Conservation (phyloP, 2,113 vertebrate species). For the Pungitius pungitius region DNA sequence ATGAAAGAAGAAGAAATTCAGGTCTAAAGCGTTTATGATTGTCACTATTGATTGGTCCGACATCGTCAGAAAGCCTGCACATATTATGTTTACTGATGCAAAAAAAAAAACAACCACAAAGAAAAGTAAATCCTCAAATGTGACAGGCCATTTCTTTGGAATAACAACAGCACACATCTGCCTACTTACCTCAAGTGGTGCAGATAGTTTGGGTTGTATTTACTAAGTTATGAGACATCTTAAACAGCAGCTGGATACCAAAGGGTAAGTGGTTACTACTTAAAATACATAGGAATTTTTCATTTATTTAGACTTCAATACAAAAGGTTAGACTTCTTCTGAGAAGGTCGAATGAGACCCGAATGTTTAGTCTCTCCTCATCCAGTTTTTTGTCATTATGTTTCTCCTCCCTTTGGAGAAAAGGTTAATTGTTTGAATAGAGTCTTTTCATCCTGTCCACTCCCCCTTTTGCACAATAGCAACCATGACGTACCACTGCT, state of each 20-base stretch:
- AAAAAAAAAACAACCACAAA: not conserved
- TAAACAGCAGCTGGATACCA: not conserved
- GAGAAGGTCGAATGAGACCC: not conserved
- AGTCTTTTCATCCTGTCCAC: conserved; percentile 28
- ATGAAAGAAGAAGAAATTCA: not conserved
- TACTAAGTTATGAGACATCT: not conserved
- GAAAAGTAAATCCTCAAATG: not conserved
- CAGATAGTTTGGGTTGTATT: not conserved
- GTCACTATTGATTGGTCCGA: not conserved
- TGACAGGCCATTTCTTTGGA: not conserved
- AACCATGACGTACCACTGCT: not conserved
- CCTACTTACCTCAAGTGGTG: not conserved
- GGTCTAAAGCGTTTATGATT: not conserved
- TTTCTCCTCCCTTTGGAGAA: conserved; percentile 15
- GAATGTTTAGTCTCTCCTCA: not conserved
- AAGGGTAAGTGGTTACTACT: not conserved
- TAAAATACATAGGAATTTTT: not conserved
- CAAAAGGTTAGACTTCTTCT: not conserved
- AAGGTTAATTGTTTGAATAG: conserved; percentile 25
- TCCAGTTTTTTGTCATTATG: not conserved
- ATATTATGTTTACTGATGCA: not conserved
- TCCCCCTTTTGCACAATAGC: not conserved
- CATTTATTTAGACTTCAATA: not conserved
- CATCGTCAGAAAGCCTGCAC: not conserved
- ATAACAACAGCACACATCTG: not conserved